Conservation (phyloP, 2,113 vertebrate genomes). For the Ochotona curzoniae region DNA sequence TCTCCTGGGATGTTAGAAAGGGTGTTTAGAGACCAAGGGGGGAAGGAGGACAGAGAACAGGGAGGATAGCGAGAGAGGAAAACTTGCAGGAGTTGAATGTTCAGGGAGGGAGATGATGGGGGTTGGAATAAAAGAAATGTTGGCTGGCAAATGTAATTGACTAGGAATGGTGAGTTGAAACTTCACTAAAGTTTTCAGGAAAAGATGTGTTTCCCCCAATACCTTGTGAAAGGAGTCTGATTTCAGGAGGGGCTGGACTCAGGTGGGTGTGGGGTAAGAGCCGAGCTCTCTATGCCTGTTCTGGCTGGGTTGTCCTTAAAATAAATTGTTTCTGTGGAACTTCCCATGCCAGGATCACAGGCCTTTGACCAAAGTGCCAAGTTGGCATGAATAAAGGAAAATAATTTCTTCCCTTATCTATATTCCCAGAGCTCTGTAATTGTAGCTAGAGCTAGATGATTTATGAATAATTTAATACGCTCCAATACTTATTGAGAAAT, state of each 20-base stretch:
- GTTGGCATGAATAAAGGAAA: conserved; percentile 69
- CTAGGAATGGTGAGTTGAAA: neutral
- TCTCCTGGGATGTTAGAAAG: neutral
- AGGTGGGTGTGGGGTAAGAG: neutral
- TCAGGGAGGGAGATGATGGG: too few species aligned
- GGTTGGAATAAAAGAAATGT: neutral
- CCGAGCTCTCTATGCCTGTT: neutral
- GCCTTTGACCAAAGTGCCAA: conserved; percentile 68
- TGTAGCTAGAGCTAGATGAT: conserved; percentile 41
- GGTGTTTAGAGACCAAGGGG: neutral
- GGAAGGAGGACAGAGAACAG: too few species aligned
- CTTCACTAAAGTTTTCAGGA: neutral
- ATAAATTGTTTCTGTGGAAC: conserved; percentile 63
- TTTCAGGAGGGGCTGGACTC: neutral
- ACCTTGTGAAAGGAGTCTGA: neutral
- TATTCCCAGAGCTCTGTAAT: conserved; percentile 49
- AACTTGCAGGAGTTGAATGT: neutral
- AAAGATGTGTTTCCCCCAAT: neutral
- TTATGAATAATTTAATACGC: conserved; percentile 68
- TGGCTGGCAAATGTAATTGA: neutral
- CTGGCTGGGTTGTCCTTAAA: conserved; percentile 20
- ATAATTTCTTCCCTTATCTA: conserved; percentile 75
- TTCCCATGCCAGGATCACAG: conserved; percentile 54
- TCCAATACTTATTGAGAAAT: conserved; percentile 42
- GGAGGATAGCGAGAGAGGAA: too few species aligned